phyloP scores from a whole-genome alignment of 23 tunicate species.

The Halocynthia aurantium region DNA sequence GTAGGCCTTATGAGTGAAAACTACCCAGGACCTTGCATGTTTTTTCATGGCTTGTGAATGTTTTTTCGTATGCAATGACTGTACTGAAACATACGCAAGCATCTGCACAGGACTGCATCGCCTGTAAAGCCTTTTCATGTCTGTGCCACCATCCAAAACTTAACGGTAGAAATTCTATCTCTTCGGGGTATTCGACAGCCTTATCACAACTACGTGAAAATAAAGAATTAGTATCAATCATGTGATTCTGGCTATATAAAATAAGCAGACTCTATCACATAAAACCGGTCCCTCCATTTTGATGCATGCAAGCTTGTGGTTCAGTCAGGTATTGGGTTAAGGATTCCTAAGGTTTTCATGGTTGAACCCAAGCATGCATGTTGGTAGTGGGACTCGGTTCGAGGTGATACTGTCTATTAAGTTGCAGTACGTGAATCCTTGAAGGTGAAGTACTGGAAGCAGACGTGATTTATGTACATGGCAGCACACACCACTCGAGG shows the following conservation, averaged over 20 bases:
- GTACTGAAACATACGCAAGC: slow-evolving; percentile 35
- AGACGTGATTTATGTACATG: slow-evolving; percentile 44
- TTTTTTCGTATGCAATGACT: slow-evolving; percentile 34
- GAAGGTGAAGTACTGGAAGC: slow-evolving; percentile 45
- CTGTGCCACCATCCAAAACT: slow-evolving; percentile 56
- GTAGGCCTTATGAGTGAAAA: too few relatives aligned
- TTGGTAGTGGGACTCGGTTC: too few relatives aligned
- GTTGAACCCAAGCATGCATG: too few relatives aligned
- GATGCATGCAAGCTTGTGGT: too few relatives aligned
- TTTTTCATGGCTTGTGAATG: slow-evolving; percentile 42
- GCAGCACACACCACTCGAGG: slow-evolving; percentile 72
- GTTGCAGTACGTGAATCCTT: slow-evolving; percentile 47
- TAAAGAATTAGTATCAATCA: neutral
- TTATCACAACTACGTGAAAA: neutral
- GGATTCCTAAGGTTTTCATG: too few relatives aligned
- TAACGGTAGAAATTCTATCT: slow-evolving; percentile 14
- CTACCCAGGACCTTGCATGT: slow-evolving; percentile 48
- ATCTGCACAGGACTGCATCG: slow-evolving; percentile 60
- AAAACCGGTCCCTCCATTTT: too few relatives aligned
- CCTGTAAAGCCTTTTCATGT: slow-evolving; percentile 39
- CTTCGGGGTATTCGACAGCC: neutral
- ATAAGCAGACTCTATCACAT: too few relatives aligned
- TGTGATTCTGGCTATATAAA: too few relatives aligned
- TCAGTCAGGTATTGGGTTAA: too few relatives aligned
- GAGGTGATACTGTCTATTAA: too few relatives aligned